These are phyloP conservation scores for Scolopax bukidnonensis DNA, from an alignment of 2,797 vertebrate genomes.

Conservation along the genomic window DNA sequence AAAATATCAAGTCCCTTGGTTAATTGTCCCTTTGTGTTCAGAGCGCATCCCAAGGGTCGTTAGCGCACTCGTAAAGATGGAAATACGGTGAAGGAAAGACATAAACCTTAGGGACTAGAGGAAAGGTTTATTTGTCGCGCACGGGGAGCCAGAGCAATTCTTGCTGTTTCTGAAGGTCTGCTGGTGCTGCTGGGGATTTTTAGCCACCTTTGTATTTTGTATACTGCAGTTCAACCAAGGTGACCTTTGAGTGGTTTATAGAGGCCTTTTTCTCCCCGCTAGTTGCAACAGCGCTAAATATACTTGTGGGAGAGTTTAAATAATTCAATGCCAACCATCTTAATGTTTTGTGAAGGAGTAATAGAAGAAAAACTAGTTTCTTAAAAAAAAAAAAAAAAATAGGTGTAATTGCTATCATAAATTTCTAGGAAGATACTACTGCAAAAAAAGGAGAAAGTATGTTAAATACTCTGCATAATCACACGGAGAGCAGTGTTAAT, in stretches of 20 bases:
- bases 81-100: conserved; percentile 55
- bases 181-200: conserved; percentile 29
- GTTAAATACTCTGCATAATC: not conserved
- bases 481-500: conserved; percentile 13
- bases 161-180: conserved; percentile 4
- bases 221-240: conserved; percentile 32
- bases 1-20: not conserved
- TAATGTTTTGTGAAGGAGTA: conserved; percentile 49
- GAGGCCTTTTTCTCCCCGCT: conserved; percentile 57
- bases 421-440: not conserved
- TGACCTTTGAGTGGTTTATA: conserved; percentile 28
- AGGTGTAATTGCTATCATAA: conserved; percentile 22
- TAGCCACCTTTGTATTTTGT: conserved; percentile 16
- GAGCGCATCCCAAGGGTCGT: conserved; percentile 28
- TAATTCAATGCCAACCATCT: conserved; percentile 66
- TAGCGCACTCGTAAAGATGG: conserved; percentile 73
- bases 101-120: not conserved
- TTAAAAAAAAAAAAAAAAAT: conserved; percentile 40
- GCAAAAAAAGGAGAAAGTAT: not conserved
- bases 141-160: not conserved
- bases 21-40: conserved; percentile 40
- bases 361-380: conserved; percentile 42
- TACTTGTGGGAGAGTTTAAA: conserved; percentile 57
- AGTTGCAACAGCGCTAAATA: conserved; percentile 43
- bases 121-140: not conserved